These are phyloP conservation scores for Orthosia incerta DNA, from an alignment of 2,888 invertebrate species.

Conservation along the genomic window DNA sequence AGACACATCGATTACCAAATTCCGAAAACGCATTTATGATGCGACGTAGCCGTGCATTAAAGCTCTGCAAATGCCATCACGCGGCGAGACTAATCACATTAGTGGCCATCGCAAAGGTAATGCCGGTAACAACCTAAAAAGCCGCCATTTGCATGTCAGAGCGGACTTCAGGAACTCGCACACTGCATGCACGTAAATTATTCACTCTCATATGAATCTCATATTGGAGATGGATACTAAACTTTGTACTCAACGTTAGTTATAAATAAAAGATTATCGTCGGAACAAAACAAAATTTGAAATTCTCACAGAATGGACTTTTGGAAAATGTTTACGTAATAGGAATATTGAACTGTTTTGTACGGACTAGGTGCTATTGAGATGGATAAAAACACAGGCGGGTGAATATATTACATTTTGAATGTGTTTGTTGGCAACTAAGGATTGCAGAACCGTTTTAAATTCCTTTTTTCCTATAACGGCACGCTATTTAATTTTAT, in stretches of 20 bases:
- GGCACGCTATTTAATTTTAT: conserved; percentile 13
- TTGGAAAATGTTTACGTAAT: conserved; percentile 54
- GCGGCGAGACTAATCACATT: conserved; percentile 86
- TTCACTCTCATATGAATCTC: conserved; percentile 73
- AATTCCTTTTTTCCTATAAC: neutral
- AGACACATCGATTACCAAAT: conserved; percentile 72
- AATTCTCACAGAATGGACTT: conserved; percentile 51
- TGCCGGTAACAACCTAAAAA: conserved; percentile 81
- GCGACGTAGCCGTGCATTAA: conserved; percentile 76
- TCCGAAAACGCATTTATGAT: conserved; percentile 75
- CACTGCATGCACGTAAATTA: conserved; percentile 70
- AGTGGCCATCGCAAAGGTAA: conserved; percentile 83
- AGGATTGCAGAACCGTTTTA: neutral
- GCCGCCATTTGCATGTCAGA: conserved; percentile 80
- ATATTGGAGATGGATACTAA: conserved; percentile 63
- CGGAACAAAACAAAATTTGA: conserved; percentile 60
- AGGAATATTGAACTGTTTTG: conserved; percentile 44
- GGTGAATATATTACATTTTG: conserved; percentile 18
- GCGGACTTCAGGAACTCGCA: conserved; percentile 63
- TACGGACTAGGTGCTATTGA: neutral
- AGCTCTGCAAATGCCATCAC: conserved; percentile 81
- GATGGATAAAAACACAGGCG: conserved; percentile 18
- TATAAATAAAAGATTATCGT: conserved; percentile 59
- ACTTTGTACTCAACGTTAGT: conserved; percentile 55
- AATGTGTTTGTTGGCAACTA: neutral